Evolutionary conservation across 2,797 vertebrate species (phyloP).

Genomic region (Anas georgica): DNA sequence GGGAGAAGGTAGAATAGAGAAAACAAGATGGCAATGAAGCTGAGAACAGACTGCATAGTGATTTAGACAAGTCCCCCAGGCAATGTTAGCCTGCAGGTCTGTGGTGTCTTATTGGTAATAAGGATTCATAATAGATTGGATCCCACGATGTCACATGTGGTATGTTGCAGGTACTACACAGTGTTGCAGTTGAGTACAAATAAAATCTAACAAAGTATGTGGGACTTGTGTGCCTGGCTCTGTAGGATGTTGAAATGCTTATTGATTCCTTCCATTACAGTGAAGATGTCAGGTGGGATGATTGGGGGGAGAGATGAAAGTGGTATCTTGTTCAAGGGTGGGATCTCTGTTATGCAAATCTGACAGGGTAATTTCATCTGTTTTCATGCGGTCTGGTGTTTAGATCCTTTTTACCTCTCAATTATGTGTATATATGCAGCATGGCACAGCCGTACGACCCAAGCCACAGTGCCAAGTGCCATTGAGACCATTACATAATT

Average conservation of each 20-base stretch:
- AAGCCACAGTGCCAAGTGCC: not conserved
- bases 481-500: not conserved
- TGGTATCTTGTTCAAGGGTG: not conserved
- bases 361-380: not conserved
- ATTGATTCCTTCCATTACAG: not conserved
- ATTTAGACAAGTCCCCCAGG: not conserved
- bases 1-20: not conserved
- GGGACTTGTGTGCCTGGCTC: not conserved
- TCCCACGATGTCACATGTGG: accelerated
- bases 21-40: not conserved
- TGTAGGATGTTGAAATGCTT: not conserved
- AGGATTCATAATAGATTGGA: not conserved
- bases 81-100: not conserved
- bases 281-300: not conserved
- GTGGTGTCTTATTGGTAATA: not conserved
- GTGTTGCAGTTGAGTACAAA: not conserved
- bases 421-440: not conserved
- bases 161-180: not conserved
- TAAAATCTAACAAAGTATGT: not conserved
- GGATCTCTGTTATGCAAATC: not conserved
- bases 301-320: not conserved
- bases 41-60: not conserved
- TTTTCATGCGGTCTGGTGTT: not conserved
- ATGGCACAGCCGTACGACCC: not conserved
- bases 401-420: not conserved